Base-by-base conservation (phyloP, 2,797 vertebrate genomes). In the Synaphobranchus kaupii region DNA sequence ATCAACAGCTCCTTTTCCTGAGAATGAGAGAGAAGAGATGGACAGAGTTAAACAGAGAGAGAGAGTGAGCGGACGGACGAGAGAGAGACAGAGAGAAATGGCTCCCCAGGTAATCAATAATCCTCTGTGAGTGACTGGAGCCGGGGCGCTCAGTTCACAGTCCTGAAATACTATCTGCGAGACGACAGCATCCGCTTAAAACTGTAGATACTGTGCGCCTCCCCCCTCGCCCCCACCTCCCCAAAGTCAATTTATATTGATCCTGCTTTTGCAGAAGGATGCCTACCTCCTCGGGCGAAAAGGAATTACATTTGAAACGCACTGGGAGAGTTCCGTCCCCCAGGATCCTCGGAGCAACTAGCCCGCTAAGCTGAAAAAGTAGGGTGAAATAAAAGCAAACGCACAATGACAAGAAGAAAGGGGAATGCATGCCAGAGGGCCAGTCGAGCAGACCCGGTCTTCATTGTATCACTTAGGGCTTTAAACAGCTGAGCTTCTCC, bases 201-300 rank as follows among this genome's bases (percentile, higher is more conserved):
- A 39, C 71, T 73, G 71, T 47, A 80, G 76, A 47, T 25, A 22
- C 76, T 80, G 76, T 25, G 71, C 20, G 6, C 39, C 22, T 17
- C 4, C 22, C 17, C 15, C 6, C 8, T 7, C 22, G 12, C 73
- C 34, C 17, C 76, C 39, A 25, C 34, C 34, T 25, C 34, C 76
- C 76, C 76, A 73, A 80, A 44, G 68, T 31, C 68, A 34, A 80
- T 80, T 80, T 80, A 80, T 47, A 80, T 80, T 10, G 76, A 80
- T 80, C 76, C 17, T 48, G 44, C 76, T 47, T 47, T 80, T 80
- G 76, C 34, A 80, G 12, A 80, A 80, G 76, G 76, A 80, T 48
- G 17, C 76, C 31, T 47, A 47, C 39, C 76, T 80, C 44, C 76
- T 47, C 34, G 47, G 76, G 76, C 47, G 76, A 80, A 47, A 80